A percentile compares a stretch with the other conserved stretches of the same genome.
Conservation (phyloP, 2,113 vertebrate species). For the Gymnorhina tibicen region DNA sequence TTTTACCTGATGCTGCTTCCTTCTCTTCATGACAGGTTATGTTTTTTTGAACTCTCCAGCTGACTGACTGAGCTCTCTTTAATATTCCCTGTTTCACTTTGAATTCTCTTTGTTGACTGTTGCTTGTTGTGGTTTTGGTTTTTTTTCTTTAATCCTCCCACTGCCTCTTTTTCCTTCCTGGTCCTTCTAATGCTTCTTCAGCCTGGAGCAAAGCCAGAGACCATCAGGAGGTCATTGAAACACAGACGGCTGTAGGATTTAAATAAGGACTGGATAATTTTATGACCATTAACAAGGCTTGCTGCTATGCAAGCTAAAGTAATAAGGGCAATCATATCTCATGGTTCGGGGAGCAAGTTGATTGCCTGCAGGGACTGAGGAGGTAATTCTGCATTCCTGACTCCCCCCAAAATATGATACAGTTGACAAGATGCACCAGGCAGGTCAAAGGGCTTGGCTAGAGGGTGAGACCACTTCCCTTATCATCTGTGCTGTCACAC, state of each 20-base stretch:
- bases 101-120: constrained; percentile 31
- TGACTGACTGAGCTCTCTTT: constrained; percentile 53
- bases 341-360: constrained; percentile 52
- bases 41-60: constrained; percentile 34
- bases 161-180: background rate
- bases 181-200: background rate
- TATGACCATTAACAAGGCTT: constrained; percentile 56
- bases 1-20: constrained; percentile 48
- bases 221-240: constrained; percentile 52
- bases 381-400: background rate
- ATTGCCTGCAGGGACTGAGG: constrained; percentile 32
- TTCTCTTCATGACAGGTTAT: constrained; percentile 6
- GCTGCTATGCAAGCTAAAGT: constrained; percentile 50
- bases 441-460: background rate
- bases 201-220: constrained; percentile 50
- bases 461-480: background rate
- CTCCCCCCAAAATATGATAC: background rate
- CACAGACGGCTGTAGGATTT: constrained; percentile 56
- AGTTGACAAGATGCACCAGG: background rate
- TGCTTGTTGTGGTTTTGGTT: background rate
- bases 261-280: constrained; percentile 66
- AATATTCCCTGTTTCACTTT: background rate
- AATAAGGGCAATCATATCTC: constrained; percentile 58
- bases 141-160: background rate
- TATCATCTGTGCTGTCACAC: background rate